Evolutionary conservation across 2,113 vertebrate species (phyloP).

Genomic region (Micromys minutus): DNA sequence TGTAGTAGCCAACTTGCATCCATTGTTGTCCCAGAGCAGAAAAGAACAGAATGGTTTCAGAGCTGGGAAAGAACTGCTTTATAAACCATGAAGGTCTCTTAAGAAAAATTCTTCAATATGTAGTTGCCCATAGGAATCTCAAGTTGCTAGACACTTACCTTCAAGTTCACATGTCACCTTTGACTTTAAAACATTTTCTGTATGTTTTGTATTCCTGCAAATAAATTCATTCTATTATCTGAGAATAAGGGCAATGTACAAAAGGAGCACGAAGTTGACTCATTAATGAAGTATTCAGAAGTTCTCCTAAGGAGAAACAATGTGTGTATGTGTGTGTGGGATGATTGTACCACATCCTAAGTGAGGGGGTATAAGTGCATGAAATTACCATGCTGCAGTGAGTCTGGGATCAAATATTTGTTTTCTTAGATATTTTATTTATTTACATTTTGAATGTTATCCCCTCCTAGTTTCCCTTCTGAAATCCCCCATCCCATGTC

Average conservation of each 20-base stretch:
- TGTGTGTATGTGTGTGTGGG: not conserved
- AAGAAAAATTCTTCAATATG: slow-evolving; percentile 32
- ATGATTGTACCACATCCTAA: not conserved
- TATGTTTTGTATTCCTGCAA: not conserved
- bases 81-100: slow-evolving; percentile 5
- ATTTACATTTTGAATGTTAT: no score
- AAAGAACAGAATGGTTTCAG: not conserved
- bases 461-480: no score
- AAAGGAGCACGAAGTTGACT: slow-evolving; percentile 24
- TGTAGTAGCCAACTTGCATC: not conserved
- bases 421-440: no score
- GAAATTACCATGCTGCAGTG: not conserved
- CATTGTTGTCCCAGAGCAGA: not conserved
- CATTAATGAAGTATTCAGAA: slow-evolving; percentile 15
- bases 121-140: slow-evolving; percentile 34
- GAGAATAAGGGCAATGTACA: slow-evolving; percentile 28
- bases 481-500: no score
- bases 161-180: slow-evolving; percentile 10
- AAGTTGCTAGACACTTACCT: slow-evolving; percentile 27
- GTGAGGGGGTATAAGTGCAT: not conserved
- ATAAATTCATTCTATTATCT: slow-evolving; percentile 49
- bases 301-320: slow-evolving; percentile 15
- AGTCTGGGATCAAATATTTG: not conserved
- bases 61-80: slow-evolving; percentile 27
- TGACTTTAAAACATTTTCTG: slow-evolving; percentile 52